Evolutionary conservation across 2,113 vertebrate genomes (phyloP).

Genomic region (Hymenochirus boettgeri): DNA sequence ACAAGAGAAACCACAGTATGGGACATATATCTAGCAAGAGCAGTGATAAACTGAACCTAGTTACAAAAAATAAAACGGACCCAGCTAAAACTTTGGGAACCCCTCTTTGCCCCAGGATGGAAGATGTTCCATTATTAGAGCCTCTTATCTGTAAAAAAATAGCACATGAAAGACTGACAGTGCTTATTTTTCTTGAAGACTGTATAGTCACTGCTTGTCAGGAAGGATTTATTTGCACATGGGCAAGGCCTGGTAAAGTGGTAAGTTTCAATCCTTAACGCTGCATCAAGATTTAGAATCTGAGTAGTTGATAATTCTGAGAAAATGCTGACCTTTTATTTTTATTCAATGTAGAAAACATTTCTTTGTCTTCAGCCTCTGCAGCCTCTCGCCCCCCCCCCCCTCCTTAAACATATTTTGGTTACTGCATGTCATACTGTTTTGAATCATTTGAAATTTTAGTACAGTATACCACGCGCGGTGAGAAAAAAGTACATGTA

Average conservation of each 20-base stretch:
- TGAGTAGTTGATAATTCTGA: conserved; percentile 62
- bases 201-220: conserved; percentile 99
- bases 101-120: conserved; percentile 89
- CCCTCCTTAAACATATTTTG: conserved; percentile 77
- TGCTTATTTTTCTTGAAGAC: conserved; percentile 98
- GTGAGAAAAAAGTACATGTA: conserved; percentile 7
- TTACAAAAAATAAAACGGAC: conserved; percentile 82
- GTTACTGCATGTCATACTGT: conserved; percentile 78
- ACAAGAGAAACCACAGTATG: conserved; percentile 99
- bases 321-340: conserved; percentile 60
- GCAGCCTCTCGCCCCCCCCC: too few species aligned
- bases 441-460: conserved; percentile 75
- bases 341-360: conserved; percentile 68
- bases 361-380: conserved; percentile 39
- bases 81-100: conserved; percentile 94
- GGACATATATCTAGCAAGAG: conserved; percentile 99
- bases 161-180: conserved; percentile 96
- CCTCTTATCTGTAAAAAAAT: conserved; percentile 99
- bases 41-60: conserved; percentile 94
- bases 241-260: conserved; percentile 98
- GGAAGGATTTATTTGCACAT: conserved; percentile 99
- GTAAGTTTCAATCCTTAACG: conserved; percentile 88
- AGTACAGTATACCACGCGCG: conserved; percentile 54
- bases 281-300: conserved; percentile 66
- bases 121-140: conserved; percentile 95